A percentile compares a stretch with the other conserved stretches of the same genome.
Evolutionary conservation across 2,113 vertebrate species (phyloP).

Genomic region (Sceloporus undulatus): DNA sequence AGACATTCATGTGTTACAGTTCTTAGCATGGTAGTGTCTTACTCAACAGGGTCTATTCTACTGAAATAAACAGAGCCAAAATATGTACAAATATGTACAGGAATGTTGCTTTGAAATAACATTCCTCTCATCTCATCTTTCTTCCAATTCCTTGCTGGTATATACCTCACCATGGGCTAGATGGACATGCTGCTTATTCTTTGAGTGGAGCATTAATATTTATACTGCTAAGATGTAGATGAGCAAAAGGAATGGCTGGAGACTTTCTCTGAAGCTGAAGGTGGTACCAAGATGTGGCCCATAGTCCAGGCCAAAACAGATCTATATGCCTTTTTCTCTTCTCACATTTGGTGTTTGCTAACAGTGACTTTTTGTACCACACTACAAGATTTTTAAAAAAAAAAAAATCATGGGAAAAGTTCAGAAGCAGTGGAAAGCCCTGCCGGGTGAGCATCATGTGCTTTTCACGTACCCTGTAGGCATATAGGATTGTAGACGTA

Average conservation of each 20-base stretch:
- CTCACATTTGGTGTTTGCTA: background rate
- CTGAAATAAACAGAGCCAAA: too few species aligned
- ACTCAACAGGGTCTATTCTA: too few species aligned
- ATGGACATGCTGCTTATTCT: background rate
- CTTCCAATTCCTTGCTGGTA: fast-evolving
- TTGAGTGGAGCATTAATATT: background rate
- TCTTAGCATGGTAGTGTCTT: too few species aligned
- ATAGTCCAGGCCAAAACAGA: background rate
- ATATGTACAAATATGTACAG: background rate
- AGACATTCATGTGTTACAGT: too few species aligned
- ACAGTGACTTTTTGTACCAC: background rate
- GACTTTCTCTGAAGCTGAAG: background rate
- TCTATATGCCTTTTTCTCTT: background rate
- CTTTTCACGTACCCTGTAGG: background rate
- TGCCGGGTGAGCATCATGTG: background rate
- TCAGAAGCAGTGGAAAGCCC: background rate
- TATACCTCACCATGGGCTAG: fast-evolving
- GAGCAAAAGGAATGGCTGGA: background rate
- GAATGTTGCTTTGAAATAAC: fast-evolving
- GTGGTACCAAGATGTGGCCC: background rate
- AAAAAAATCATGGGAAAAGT: background rate
- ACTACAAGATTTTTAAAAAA: background rate
- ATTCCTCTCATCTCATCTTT: background rate
- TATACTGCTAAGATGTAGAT: background rate
- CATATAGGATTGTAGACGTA: background rate